phyloP scores from a whole-genome alignment of 2,888 invertebrate species.

The Nomada flava region DNA sequence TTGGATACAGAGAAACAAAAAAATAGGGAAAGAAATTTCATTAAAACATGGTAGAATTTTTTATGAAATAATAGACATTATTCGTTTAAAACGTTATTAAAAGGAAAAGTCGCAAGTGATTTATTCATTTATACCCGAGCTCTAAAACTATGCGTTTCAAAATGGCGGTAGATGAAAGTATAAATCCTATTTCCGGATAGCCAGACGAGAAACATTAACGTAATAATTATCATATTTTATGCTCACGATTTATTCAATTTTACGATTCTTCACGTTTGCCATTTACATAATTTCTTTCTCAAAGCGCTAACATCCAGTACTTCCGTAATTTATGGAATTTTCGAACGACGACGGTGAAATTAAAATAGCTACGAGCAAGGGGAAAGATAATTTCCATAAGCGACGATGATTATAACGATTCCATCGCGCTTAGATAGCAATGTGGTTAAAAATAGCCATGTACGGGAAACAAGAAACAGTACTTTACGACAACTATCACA shows the following conservation, averaged over 20 bases:
- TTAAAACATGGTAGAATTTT: not conserved
- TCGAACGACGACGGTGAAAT: not conserved
- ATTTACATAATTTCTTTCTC: not conserved
- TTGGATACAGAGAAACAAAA: not conserved
- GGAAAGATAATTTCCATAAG: not conserved
- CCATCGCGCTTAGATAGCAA: not conserved
- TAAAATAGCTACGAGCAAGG: not conserved
- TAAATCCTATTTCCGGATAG: too few species aligned
- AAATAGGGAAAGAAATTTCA: not conserved
- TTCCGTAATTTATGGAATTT: not conserved
- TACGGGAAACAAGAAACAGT: constrained; percentile 30
- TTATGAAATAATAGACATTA: not conserved
- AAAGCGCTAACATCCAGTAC: not conserved
- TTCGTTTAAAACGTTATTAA: not conserved
- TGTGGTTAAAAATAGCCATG: constrained; percentile 18
- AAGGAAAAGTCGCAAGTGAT: not conserved
- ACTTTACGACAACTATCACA: constrained; percentile 1
- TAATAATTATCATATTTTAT: not conserved
- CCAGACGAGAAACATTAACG: not conserved
- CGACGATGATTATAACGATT: constrained; percentile 1
- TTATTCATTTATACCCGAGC: not conserved
- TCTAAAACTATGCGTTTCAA: too few species aligned
- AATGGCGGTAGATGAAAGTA: too few species aligned
- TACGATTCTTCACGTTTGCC: too few species aligned
- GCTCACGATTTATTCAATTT: not conserved